Base-by-base conservation (phyloP, 37 sponge, comb jelly and placozoan genomes). In the Bolinopsis microptera region DNA sequence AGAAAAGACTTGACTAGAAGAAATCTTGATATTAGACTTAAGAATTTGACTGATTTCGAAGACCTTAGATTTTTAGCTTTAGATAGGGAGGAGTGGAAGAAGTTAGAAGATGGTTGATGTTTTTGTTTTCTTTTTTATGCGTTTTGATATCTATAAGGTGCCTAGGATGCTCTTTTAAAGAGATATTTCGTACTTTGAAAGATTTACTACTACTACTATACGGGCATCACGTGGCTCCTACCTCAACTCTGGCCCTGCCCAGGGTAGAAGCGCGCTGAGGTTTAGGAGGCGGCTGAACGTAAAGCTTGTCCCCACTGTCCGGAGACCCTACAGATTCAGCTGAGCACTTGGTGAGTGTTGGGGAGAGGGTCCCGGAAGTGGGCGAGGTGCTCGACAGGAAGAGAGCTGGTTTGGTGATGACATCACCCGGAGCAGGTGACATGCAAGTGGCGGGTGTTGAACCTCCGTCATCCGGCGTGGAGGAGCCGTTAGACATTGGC, bases 241-340 rank as follows among this genome's bases (percentile, higher is more conserved):
- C n/a, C n/a, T n/a, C n/a, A n/a, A n/a, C n/a, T n/a, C 80, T 32
- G 21, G 36, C 33, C 32, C 80, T 31, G 36, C 36, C 36, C 16
- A 77, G 32, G 33, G 80, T 77, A 22, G 80, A 77, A 34, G 80
- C 36, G 16, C 80, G 80, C 80, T 77, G 80, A 32, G 80, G 80
- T 77, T 77, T 77, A 34, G 80, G 80, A 27, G 80, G 80, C 21
- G 61, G 61, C 61, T 18, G 61, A 18, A 18, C 13, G 5, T 18
- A 13, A 48, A 13, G 61, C 5, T 5, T 48, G 61, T 48, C 9
- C 13, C 13, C 61, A 5, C 9, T 18, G 61, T 13, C 61, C 61
- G 32, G 80, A 28, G 80, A 32, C 18, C 33, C 80, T 3, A 16
- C 35, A 35, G 80, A 77, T 77, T 36, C 80, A 16, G 36, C 33